Base-by-base conservation (phyloP, 1,140 invertebrate genomes). In the Drosophila kikkawai region DNA sequence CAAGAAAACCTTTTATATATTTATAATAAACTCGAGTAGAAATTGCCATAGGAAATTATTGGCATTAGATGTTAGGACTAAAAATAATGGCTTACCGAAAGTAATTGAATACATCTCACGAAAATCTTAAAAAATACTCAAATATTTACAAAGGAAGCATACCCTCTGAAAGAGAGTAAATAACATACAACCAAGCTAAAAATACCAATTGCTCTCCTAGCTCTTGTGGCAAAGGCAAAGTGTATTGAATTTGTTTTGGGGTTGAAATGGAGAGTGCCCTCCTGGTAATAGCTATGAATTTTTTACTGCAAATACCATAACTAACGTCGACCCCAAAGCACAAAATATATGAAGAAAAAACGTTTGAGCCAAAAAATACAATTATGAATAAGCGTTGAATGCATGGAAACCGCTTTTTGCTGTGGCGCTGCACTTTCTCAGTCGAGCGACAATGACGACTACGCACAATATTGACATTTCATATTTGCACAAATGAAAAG, bases 401-500 rank as follows among this genome's bases (percentile, higher is more conserved):
- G 76, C 75, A 82, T 26, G 57, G 47, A 65, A 60, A 39, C 57
- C 68, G 58, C 29, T 42, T 58, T 44, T 58, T 44, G 45, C 65
- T 65, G 69, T 68, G 47, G 56, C 55, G 63, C 66, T 86, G 90
- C 90, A 91, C 91, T 92, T 92, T 92, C 87, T 80, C 83, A 85
- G 68, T 12, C 51, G 47, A 67, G 13, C 65, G 59, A 53, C 71
- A 68, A 69, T 73, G 63, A 57, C 50, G 53, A 48, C 69, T 74
- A 83, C 79, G 82, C 82, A 90, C 88, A 92, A 91, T 92, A 91
- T 92, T 92, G 91, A 91, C 87, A 79, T 82, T 92, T 92, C 80
- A 92, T 92, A 92, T 92, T 92, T 92, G 84, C 91, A 67, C 91
- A 92, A 92, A 91, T 84, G 91, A 92, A 92, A 91, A 90, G 87